Evolutionary conservation across 1,140 invertebrate genomes (phyloP), one percentile per base, ranked within the genome.

Genomic region (Pseudomyrmex gracilis): DNA sequence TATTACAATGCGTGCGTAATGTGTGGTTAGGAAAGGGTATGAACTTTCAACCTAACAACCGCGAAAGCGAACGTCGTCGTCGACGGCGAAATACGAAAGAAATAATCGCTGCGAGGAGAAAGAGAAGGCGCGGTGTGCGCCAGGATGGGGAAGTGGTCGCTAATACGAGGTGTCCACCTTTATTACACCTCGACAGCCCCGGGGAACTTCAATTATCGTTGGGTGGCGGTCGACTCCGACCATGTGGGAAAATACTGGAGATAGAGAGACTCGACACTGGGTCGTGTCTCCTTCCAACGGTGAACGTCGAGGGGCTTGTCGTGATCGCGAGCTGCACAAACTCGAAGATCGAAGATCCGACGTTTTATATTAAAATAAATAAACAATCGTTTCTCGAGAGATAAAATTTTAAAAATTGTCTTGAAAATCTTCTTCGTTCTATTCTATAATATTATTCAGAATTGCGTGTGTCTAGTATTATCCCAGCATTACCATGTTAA

Each of bases 41-140:
- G 9, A 74, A 70, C 86, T 85, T 84, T 87, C 85, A 83, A 87
- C 82, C 70, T 87, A 74, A 87, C 87, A 87, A 87, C 86, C 86
- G 77, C 71, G 83, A 88, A 83, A 85, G 83, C 71, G 83, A 71
- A 55, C 66, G 53, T 55, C 34, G 51, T 51, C 63, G 34, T 34
- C 34, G 34, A 4, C 34, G 34, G 58, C 24, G 47, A 64, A 61
- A 61, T 47, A 53, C 73, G 64, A 55, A 61, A 73, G 57, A 63
- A 78, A 82, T 71, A 68, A 87, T 87, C 61, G 77, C 45, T 71
- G 55, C 17, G 60, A 55, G 67, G 71, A 45, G 17, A 20, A 57
- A 73, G 17, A 20, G 61, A 73, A 73, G 83, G 71, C 34, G 55
- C 22, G 85, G 82, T 71, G 34, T 34, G 34, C 1, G 53, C 47